Evolutionary conservation across 1,140 invertebrate genomes (phyloP).

Genomic region (Drosophila ercepeae): DNA sequence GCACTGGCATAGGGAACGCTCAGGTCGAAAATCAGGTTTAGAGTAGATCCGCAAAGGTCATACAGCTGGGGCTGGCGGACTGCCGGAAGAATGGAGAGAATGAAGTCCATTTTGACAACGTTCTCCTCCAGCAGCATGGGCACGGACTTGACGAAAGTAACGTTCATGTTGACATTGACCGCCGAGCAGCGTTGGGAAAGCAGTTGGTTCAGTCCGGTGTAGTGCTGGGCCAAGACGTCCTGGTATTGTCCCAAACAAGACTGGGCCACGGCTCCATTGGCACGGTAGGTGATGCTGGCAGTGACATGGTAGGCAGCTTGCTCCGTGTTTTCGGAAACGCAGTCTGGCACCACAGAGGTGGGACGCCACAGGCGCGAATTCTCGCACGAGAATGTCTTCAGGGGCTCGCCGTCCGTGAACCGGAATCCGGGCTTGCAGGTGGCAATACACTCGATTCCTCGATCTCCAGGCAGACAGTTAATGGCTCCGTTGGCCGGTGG

Average conservation of each 20-base stretch:
- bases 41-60: conserved; percentile 96
- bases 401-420: conserved; percentile 95
- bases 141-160: conserved; percentile 93
- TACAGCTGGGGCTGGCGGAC: conserved; percentile 95
- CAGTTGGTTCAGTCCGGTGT: conserved; percentile 90
- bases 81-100: conserved; percentile 93
- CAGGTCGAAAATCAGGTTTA: conserved; percentile 96
- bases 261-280: conserved; percentile 93
- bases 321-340: conserved; percentile 96
- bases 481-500: conserved; percentile 94
- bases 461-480: conserved; percentile 92
- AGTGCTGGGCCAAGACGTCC: conserved; percentile 92
- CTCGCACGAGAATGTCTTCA: conserved; percentile 94
- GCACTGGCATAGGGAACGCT: conserved; percentile 96
- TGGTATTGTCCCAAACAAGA: conserved; percentile 94
- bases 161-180: conserved; percentile 97
- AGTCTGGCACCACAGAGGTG: conserved; percentile 94
- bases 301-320: conserved; percentile 97
- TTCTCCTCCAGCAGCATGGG: conserved; percentile 92
- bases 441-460: conserved; percentile 93
- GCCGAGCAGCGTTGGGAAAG: conserved; percentile 96
- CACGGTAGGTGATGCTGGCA: conserved; percentile 94
- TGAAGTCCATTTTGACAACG: conserved; percentile 94
- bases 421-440: conserved; percentile 95
- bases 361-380: conserved; percentile 92